Conservation (phyloP, 2,888 invertebrate species). For the Neuroscelio doddi region DNA sequence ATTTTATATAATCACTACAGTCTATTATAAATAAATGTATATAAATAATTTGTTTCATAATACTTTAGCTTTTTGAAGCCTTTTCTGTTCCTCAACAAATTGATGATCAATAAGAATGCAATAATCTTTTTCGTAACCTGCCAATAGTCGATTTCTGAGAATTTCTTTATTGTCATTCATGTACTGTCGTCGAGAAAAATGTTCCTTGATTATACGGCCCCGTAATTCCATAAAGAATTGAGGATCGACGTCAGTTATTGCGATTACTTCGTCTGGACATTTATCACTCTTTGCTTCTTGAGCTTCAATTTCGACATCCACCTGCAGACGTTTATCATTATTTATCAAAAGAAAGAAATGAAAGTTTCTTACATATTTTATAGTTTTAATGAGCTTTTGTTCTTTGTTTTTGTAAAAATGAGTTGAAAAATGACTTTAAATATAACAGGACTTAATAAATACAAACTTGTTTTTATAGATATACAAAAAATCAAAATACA, state of each 20-base stretch:
- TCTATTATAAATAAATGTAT: too few species aligned
- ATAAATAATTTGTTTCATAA: not conserved
- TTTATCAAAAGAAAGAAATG: not conserved
- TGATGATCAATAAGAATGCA: slow-evolving; percentile 75
- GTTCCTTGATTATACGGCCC: slow-evolving; percentile 76
- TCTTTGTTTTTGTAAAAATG: too few species aligned
- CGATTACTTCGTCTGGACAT: slow-evolving; percentile 75
- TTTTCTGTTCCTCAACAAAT: slow-evolving; percentile 74
- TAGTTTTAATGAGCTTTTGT: too few species aligned
- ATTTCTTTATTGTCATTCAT: slow-evolving; percentile 74
- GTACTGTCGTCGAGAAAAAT: slow-evolving; percentile 76
- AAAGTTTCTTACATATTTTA: too few species aligned
- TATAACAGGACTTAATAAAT: too few species aligned
- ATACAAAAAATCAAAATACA: too few species aligned
- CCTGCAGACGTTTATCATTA: slow-evolving; percentile 36
- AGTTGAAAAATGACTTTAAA: too few species aligned
- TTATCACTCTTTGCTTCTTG: slow-evolving; percentile 60
- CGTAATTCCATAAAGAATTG: slow-evolving; percentile 78
- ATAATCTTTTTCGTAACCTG: slow-evolving; percentile 73
- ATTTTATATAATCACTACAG: not conserved
- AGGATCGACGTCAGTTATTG: slow-evolving; percentile 79
- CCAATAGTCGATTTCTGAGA: slow-evolving; percentile 74
- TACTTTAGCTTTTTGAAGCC: slow-evolving; percentile 73
- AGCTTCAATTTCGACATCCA: slow-evolving; percentile 51
- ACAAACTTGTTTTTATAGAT: too few species aligned